These are phyloP conservation scores for Zosterops borbonicus DNA, from an alignment of 2,113 vertebrate genomes.

Conservation along the genomic window DNA sequence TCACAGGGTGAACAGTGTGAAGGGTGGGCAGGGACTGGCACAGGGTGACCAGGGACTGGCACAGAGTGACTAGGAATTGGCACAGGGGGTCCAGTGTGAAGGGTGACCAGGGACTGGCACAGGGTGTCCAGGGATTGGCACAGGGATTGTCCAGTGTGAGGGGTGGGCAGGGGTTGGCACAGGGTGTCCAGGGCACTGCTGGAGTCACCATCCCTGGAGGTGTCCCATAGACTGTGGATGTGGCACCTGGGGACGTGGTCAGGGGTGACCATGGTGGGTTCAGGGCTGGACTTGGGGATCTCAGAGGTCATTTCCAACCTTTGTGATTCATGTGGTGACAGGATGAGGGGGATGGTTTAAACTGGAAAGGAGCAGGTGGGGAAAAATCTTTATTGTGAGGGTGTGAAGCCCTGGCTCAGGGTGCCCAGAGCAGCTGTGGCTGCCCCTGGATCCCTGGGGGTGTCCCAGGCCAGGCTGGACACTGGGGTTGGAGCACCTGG, in stretches of 20 bases:
- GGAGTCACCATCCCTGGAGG: not conserved
- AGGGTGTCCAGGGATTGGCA: too few relatives aligned
- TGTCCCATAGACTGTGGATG: not conserved
- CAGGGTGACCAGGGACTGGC: too few relatives aligned
- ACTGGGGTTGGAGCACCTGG: not conserved
- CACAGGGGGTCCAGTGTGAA: too few relatives aligned
- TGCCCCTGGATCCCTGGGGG: not conserved
- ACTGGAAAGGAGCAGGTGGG: not conserved
- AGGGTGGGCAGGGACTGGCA: too few relatives aligned
- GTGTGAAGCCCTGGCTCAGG: not conserved
- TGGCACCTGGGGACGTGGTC: not conserved
- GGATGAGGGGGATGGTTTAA: not conserved
- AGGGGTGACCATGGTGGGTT: not conserved
- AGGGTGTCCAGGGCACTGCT: not conserved
- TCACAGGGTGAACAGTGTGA: too few relatives aligned
- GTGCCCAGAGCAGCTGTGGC: too few relatives aligned
- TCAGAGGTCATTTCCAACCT: not conserved
- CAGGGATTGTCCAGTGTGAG: too few relatives aligned
- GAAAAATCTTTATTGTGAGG: not conserved
- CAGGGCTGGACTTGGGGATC: not conserved
- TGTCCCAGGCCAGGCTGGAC: not conserved
- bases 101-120: too few relatives aligned
- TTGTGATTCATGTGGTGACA: rapidly evolving
- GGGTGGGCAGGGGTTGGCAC: not conserved
- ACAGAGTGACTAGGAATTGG: too few relatives aligned